Percentiles rank a stretch among this genome's conserved stretches.
Conservation (phyloP, 2,113 vertebrate genomes). For the Crotalus horridus region DNA sequence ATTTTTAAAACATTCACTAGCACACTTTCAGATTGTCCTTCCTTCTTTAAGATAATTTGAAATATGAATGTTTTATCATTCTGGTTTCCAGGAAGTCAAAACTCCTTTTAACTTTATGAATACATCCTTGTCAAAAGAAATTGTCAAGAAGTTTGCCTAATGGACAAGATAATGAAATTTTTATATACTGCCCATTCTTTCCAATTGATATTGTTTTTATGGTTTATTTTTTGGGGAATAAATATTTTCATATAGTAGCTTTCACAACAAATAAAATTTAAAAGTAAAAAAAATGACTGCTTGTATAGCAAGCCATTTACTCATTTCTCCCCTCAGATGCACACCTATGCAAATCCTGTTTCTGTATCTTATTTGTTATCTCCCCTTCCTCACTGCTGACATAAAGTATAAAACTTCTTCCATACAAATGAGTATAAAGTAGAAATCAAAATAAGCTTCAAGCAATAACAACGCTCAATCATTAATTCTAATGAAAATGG, state of each 20-base stretch:
- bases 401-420: not conserved
- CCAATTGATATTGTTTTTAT: not conserved
- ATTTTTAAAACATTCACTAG: not conserved
- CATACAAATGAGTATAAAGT: not conserved
- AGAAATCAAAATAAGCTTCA: not conserved
- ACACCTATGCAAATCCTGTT: not conserved
- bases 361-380: not conserved
- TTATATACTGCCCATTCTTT: not conserved
- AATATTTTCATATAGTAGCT: not conserved
- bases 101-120: not conserved
- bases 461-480: not conserved
- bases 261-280: not conserved
- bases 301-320: too few relatives aligned
- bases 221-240: not conserved
- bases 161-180: not conserved
- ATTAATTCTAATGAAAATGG: not conserved
- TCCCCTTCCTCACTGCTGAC: too few relatives aligned
- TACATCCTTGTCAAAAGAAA: not conserved
- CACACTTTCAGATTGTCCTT: not conserved
- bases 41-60: not conserved
- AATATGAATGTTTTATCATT: not conserved
- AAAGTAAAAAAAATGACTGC: not conserved
- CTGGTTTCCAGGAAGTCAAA: not conserved
- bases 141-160: not conserved
- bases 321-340: not conserved